These are phyloP conservation scores for Pelecanoides urinatrix DNA, from an alignment of 2,113 vertebrate species.

Conservation along the genomic window DNA sequence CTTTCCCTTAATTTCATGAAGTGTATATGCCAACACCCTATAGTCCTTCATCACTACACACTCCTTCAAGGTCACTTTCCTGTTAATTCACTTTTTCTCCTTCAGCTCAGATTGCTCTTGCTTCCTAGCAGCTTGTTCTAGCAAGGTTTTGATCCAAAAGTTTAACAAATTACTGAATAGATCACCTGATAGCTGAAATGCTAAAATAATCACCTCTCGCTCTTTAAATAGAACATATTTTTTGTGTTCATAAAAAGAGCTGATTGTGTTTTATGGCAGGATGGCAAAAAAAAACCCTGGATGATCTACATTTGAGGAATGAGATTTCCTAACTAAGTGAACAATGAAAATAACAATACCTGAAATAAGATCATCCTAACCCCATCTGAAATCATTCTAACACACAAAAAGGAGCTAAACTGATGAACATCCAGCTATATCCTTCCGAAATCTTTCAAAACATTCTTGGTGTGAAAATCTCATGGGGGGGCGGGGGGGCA, in stretches of 20 bases:
- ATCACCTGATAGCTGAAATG: not conserved
- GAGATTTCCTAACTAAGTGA: not conserved
- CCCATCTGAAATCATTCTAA: not conserved
- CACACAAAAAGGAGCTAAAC: not conserved
- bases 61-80: not conserved
- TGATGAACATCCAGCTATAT: not conserved
- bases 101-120: not conserved
- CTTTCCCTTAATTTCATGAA: not conserved
- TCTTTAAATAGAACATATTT: not conserved
- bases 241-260: not conserved
- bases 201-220: not conserved
- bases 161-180: not conserved
- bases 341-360: not conserved
- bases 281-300: not conserved
- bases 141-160: not conserved
- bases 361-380: not conserved
- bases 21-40: not conserved
- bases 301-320: not conserved
- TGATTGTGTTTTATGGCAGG: not conserved
- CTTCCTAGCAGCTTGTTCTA: not conserved
- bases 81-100: not conserved
- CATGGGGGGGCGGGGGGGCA: fast-evolving
- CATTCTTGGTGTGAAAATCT: not conserved
- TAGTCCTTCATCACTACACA: not conserved
- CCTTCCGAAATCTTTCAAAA: not conserved